These are phyloP conservation scores for Ophioderma brevispina DNA, from an alignment of 35 echinoderm and acorn worm species.

Conservation along the genomic window DNA sequence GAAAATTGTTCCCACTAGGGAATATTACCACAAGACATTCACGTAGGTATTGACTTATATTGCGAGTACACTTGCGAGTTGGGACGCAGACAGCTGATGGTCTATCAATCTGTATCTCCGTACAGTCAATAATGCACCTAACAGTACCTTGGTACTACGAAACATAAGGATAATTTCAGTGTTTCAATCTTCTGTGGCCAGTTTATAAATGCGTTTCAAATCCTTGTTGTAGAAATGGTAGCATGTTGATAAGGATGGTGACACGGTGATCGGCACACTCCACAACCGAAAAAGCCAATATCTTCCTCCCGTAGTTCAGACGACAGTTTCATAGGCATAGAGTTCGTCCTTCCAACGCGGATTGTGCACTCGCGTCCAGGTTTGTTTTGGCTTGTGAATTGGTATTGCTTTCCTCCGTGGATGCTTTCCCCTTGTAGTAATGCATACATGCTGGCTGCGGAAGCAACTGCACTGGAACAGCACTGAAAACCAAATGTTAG, in stretches of 20 bases:
- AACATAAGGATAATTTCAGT: constrained; percentile 71
- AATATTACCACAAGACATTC: constrained; percentile 70
- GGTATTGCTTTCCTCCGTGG: constrained; percentile 27
- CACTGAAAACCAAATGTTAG: constrained; percentile 30
- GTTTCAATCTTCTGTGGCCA: constrained; percentile 66
- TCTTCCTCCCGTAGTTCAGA: constrained; percentile 65
- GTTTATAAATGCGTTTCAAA: constrained; percentile 63
- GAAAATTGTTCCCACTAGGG: constrained; percentile 70
- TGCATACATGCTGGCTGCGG: constrained; percentile 15
- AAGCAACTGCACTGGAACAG: constrained; percentile 12
- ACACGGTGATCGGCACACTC: constrained; percentile 53
- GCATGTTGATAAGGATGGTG: constrained; percentile 72
- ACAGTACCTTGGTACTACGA: constrained; percentile 69
- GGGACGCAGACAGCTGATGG: constrained; percentile 44
- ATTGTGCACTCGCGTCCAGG: constrained; percentile 40
- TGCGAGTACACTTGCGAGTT: constrained; percentile 80
- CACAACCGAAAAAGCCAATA: constrained; percentile 70
- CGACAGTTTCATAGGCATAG: constrained; percentile 66
- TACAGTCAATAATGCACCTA: constrained; percentile 83
- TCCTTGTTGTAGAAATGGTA: constrained; percentile 72
- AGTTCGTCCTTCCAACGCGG: constrained; percentile 53
- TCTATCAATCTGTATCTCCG: constrained; percentile 66
- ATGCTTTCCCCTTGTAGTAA: constrained; percentile 32
- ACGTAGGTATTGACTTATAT: constrained; percentile 72
- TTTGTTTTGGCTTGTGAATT: constrained; percentile 5